Evolutionary conservation across 1,140 invertebrate species (phyloP).

Genomic region (Choristoneura fumiferana): DNA sequence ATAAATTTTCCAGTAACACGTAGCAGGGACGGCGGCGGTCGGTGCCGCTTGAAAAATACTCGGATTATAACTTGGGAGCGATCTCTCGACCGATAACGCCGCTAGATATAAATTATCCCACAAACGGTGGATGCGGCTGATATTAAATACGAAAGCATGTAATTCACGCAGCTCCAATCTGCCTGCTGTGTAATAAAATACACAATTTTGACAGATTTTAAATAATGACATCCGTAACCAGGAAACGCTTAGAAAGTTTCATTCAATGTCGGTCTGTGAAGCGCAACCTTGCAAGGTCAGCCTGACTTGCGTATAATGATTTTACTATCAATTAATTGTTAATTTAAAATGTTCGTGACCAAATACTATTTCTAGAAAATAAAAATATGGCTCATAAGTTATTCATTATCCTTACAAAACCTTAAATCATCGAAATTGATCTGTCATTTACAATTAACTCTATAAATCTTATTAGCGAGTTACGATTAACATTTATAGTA

Average conservation of each 20-base stretch:
- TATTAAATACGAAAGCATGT: slow-evolving; percentile 77
- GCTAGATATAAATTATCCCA: slow-evolving; percentile 74
- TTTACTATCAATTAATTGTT: neutral
- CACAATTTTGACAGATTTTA: slow-evolving; percentile 75
- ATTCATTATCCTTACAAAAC: slow-evolving; percentile 10
- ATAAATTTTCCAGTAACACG: slow-evolving; percentile 65
- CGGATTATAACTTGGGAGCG: slow-evolving; percentile 74
- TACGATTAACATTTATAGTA: slow-evolving; percentile 1
- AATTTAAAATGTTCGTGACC: slow-evolving; percentile 24
- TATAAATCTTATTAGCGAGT: slow-evolving; percentile 18
- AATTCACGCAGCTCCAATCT: slow-evolving; percentile 69
- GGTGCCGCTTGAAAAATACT: slow-evolving; percentile 70
- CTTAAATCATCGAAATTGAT: slow-evolving; percentile 15
- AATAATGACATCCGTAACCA: slow-evolving; percentile 73
- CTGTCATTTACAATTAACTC: slow-evolving; percentile 16
- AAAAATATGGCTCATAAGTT: slow-evolving; percentile 22
- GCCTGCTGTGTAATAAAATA: slow-evolving; percentile 67
- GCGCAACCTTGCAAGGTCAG: neutral
- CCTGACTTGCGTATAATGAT: neutral
- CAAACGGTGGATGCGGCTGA: slow-evolving; percentile 72
- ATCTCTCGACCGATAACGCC: slow-evolving; percentile 64
- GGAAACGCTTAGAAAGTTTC: slow-evolving; percentile 71
- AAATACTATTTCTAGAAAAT: slow-evolving; percentile 23
- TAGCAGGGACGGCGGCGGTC: slow-evolving; percentile 32
- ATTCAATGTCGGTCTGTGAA: slow-evolving; percentile 30